Evolutionary conservation across 2,888 invertebrate species (phyloP), one percentile per base, ranked within the genome.

Genomic region (Dynastes tityus): DNA sequence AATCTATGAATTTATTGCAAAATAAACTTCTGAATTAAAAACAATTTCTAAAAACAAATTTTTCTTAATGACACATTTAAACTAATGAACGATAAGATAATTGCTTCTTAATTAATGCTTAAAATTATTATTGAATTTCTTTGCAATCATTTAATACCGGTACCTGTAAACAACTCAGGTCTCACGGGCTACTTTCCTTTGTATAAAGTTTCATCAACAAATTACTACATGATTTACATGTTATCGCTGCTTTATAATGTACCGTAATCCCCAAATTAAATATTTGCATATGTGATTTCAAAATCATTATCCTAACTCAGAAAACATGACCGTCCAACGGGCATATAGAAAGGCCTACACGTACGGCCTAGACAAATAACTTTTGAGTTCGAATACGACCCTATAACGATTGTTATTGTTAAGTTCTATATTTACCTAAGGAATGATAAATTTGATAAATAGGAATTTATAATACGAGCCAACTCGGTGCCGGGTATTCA

Each of bases 261-360:
- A 27, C 27, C 49, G 9, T 45, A 73, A 61, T 73, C 73, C 9
- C 40, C 40, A 73, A 73, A 58, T 73, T 73, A 73, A 73, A 73
- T 73, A 73, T 45, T 73, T 37, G 11, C 73, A 40, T 58, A 58
- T 2, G 3, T 51, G 8, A 27, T 58, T 73, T 73, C 55, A 58
- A 32, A 32, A 32, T 32, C 32, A 16, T 16, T 16, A 16, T 16
- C 16, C 0, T 73, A 73, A 40, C 58, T 29, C 58, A 55, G 9
- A 32, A 37, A 71, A 55, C 71, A 27, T 55, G 27, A 68, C 16
- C 45, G 27, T 16, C 51, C 45, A 51, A 49, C 51, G 68, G 29
- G 51, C 29, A 16, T 16, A 22, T 29, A 71, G 5, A 37, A 37
- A 65, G 27, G 27, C 27, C 4, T 61, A 29, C 5, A 5, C 29